Base-by-base conservation (phyloP, 1,140 invertebrate genomes). In the Ganaspis sp. region DNA sequence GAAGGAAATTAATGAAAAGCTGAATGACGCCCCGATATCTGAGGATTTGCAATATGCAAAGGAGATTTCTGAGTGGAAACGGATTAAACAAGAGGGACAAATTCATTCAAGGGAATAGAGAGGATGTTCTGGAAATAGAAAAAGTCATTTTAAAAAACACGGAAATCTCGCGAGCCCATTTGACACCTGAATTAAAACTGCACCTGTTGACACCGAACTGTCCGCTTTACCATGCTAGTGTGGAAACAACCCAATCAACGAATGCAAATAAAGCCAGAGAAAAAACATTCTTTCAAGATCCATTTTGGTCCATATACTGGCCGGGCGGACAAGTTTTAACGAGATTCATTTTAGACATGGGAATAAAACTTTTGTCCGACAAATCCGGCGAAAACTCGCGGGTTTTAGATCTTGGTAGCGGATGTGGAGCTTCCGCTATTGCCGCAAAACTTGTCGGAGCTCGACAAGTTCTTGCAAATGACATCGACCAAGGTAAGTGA, bases 271-370 rank as follows among this genome's bases (percentile, higher is more conserved):
- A n/a, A 34, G 58, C 26, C 58, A 29, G 23, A 12, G 26, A 29
- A 9, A 53, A 73, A 73, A 76, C 64, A 42, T 26, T 75, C 53
- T 82, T 88, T 17, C 54, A 42, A 9, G 88, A 93, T 45, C 92
- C 92, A 0, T 93, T 92, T 81, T 93, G 92, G 92, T 92, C 91
- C 0, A 93, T 94, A 82, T 93, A 93, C 78, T 94, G 93, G 93
- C 93, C 93, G 0, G 93, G 93, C 1, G 93, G 93, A 4, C 93
- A 93, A 73, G 92, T 90, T 40, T 86, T 92, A 34, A 86, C 91
- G 0, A 92, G 92, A 90, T 93, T 85, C 78, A 74, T 85, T 26
- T 74, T 92, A 6, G 85, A 87, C 21, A 73, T 82, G 23, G 83
- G 81, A 40, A 19, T 29, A 21, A 21, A 70, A 26, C 64, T 82